phyloP scores from a whole-genome alignment of 2,113 vertebrate genomes.

The Verasper variegatus region DNA sequence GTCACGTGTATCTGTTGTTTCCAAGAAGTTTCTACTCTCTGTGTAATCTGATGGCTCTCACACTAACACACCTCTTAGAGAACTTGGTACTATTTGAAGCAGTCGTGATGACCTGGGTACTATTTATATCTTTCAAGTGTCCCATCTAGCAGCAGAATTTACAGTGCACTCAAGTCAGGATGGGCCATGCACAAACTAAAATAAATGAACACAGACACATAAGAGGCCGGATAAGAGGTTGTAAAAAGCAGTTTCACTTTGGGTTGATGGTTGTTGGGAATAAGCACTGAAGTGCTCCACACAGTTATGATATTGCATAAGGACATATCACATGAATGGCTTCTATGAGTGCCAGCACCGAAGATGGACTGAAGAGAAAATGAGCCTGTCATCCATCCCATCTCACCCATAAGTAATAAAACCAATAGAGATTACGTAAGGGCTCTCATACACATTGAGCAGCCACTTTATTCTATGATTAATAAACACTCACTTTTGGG shows the following conservation, averaged over 20 bases:
- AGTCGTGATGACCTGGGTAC: constrained; percentile 27
- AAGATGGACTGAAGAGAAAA: constrained; percentile 18
- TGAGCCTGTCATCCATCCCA: constrained; percentile 4
- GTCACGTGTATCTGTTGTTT: background rate
- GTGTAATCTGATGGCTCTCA: constrained; percentile 14
- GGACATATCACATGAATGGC: constrained; percentile 29
- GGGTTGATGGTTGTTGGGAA: constrained; percentile 29
- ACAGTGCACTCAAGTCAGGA: constrained; percentile 56
- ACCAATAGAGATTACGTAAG: constrained; percentile 24
- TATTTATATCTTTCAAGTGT: constrained; percentile 58
- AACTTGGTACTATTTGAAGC: constrained; percentile 35
- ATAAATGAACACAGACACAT: constrained; percentile 24
- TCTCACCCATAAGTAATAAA: constrained; percentile 21
- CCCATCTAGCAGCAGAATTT: constrained; percentile 49
- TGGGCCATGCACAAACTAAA: constrained; percentile 24
- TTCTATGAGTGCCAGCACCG: constrained; percentile 14
- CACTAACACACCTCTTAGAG: constrained; percentile 11
- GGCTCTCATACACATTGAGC: background rate
- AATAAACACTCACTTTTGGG: background rate
- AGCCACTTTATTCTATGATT: constrained; percentile 12
- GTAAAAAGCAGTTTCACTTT: constrained; percentile 50
- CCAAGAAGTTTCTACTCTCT: constrained; percentile 2
- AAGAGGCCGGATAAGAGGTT: constrained; percentile 25
- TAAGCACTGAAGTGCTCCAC: constrained; percentile 27
- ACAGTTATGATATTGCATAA: constrained; percentile 38